Evolutionary conservation across 2,797 vertebrate species (phyloP).

Genomic region (Pristis pectinata): DNA sequence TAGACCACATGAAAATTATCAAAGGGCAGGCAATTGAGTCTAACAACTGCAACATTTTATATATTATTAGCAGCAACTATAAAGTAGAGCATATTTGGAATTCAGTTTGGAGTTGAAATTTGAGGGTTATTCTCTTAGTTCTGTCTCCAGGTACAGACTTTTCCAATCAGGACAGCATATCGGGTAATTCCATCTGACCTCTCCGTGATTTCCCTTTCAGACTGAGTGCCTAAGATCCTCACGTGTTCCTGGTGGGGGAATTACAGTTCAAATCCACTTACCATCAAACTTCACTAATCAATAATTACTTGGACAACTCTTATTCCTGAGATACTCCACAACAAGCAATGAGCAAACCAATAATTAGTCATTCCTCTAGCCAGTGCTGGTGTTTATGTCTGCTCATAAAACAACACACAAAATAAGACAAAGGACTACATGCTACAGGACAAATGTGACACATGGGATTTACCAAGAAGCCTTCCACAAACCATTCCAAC

Average conservation of each 20-base stretch:
- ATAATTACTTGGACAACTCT: not conserved
- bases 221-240: not conserved
- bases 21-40: not conserved
- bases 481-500: not conserved
- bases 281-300: not conserved
- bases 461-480: not conserved
- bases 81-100: not conserved
- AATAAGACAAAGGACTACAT: not conserved
- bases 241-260: not conserved
- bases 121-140: not conserved
- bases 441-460: not conserved
- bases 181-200: not conserved
- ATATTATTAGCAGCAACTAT: too few species aligned
- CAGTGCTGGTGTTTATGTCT: not conserved
- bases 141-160: not conserved
- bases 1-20: not conserved
- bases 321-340: not conserved
- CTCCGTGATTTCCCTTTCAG: not conserved
- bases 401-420: not conserved
- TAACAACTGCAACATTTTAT: not conserved
- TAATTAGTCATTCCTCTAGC: not conserved
- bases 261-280: not conserved
- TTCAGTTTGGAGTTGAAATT: not conserved
- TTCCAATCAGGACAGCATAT: not conserved
- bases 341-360: not conserved